phyloP scores from a whole-genome alignment of 2,797 vertebrate species.

The Odontamblyopus lacepedii region DNA sequence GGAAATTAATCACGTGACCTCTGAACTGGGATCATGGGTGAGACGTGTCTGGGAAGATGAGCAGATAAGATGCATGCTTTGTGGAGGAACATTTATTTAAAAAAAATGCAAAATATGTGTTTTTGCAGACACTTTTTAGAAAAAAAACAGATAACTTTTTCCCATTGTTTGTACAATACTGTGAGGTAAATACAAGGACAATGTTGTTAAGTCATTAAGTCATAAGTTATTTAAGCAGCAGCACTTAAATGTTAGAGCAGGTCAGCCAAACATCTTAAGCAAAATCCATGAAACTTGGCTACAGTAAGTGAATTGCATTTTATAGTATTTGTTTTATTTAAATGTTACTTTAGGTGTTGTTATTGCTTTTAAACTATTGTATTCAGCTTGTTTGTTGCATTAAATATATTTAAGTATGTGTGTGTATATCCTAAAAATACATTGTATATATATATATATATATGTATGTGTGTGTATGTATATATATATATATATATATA shows the following conservation, averaged over 20 bases:
- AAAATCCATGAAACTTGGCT: neutral
- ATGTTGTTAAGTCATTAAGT: neutral
- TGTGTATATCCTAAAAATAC: too few species aligned
- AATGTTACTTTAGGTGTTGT: neutral
- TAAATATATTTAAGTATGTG: too few species aligned
- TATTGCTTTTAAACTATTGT: too few species aligned
- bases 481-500: too few species aligned
- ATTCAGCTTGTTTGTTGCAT: too few species aligned
- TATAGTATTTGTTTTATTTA: neutral
- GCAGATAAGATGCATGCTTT: constrained; percentile 18
- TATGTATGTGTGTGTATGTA: too few species aligned
- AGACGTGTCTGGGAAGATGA: constrained; percentile 25
- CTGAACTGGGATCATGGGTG: constrained; percentile 60
- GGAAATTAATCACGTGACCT: constrained; percentile 52
- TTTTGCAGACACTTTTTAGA: neutral
- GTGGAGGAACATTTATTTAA: constrained; percentile 17
- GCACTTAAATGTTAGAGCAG: neutral
- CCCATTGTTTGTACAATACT: neutral
- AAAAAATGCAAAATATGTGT: constrained; percentile 23
- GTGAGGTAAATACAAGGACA: constrained; percentile 12
- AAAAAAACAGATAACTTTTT: constrained; percentile 24
- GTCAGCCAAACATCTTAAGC: neutral
- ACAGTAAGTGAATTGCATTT: neutral
- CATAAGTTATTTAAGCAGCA: neutral
- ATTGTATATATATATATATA: too few species aligned